A percentile compares a stretch with the other conserved stretches of the same genome.
Conservation (phyloP, 2,797 vertebrate species). For the Ctenosaura bakeri region DNA sequence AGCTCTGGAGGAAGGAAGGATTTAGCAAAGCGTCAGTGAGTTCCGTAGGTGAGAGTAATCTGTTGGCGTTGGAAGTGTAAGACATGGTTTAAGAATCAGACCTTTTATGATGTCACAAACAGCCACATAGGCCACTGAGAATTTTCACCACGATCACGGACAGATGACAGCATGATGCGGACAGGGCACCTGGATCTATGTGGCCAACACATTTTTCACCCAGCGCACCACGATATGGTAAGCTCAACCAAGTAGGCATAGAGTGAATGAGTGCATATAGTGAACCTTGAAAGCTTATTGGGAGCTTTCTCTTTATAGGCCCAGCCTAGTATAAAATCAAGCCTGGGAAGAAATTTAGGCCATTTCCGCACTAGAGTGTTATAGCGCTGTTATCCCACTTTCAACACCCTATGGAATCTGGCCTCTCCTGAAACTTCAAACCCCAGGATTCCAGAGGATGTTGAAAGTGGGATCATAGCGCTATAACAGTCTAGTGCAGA, state of each 20-base stretch:
- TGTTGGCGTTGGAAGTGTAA: background rate
- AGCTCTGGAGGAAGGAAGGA: background rate
- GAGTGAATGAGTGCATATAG: background rate
- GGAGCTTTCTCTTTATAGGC: too few relatives aligned
- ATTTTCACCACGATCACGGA: fast-evolving
- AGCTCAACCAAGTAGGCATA: background rate
- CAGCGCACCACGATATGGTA: background rate
- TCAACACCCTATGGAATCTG: too few relatives aligned
- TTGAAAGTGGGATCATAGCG: too few relatives aligned
- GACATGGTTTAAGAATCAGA: background rate
- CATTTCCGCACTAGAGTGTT: too few relatives aligned
- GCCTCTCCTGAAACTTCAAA: too few relatives aligned
- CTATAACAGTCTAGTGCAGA: too few relatives aligned
- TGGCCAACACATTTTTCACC: background rate
- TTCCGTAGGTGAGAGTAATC: background rate
- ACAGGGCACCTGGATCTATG: background rate
- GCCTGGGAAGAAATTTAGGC: too few relatives aligned
- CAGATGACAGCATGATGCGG: background rate
- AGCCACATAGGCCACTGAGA: background rate
- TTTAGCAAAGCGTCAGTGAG: background rate
- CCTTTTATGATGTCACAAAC: conserved; percentile 32
- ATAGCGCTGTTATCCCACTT: too few relatives aligned
- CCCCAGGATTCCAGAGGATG: too few relatives aligned
- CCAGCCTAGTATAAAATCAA: too few relatives aligned
- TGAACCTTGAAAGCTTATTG: too few relatives aligned